Conservation (phyloP, 2,797 vertebrate genomes). For the Oryzias dopingdopingensis region DNA sequence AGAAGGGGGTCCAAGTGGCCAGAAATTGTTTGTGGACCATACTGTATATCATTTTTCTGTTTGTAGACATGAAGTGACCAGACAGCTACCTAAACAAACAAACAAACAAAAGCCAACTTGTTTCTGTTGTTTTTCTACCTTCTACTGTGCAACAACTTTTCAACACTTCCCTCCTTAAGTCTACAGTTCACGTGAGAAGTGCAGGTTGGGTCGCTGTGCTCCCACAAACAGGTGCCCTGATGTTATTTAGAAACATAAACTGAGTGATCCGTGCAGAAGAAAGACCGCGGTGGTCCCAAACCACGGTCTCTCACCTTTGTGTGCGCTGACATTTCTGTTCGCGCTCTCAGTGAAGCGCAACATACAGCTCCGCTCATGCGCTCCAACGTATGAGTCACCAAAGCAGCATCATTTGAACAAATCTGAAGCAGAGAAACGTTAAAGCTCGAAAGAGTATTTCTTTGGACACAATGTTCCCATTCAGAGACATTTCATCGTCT, state of each 20-base stretch:
- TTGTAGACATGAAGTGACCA: too few relatives aligned
- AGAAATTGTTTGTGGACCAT: too few relatives aligned
- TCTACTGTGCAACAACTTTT: too few relatives aligned
- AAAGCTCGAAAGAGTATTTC: constrained; percentile 32
- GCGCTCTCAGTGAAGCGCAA: constrained; percentile 24
- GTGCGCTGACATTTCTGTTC: constrained; percentile 68
- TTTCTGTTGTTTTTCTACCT: too few relatives aligned
- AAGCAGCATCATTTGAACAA: constrained; percentile 35
- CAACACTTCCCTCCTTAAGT: too few relatives aligned
- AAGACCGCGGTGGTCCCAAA: constrained; percentile 22
- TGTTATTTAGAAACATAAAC: not conserved
- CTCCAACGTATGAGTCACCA: constrained; percentile 38
- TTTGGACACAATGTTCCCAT: constrained; percentile 40
- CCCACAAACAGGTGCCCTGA: not conserved
- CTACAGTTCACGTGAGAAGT: too few relatives aligned
- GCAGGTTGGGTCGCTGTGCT: too few relatives aligned
- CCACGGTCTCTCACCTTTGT: constrained; percentile 44
- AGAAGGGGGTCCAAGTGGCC: too few relatives aligned
- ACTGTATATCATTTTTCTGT: too few relatives aligned
- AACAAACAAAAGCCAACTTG: too few relatives aligned
- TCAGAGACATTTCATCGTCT: constrained; percentile 30
- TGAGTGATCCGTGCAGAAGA: constrained; percentile 8
- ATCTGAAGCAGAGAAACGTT: constrained; percentile 2
- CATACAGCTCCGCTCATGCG: constrained; percentile 11
- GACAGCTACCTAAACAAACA: too few relatives aligned